A percentile compares a stretch with the other conserved stretches of the same genome.
These are phyloP conservation scores for Artemia franciscana DNA, from an alignment of 1,140 invertebrate genomes.

Conservation along the genomic window DNA sequence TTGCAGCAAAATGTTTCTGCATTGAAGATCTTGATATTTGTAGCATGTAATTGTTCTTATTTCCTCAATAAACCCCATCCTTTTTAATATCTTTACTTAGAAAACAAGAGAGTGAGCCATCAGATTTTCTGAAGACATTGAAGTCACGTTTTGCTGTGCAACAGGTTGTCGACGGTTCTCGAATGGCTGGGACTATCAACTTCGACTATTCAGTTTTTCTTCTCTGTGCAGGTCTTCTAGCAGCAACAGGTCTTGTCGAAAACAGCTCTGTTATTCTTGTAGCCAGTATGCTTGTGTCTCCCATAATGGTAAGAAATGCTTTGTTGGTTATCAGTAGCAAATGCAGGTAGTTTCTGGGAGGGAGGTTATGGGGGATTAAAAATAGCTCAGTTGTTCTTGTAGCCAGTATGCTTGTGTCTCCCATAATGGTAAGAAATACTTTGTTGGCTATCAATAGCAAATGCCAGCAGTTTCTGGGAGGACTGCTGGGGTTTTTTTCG, in stretches of 20 bases:
- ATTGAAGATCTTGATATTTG: too few relatives aligned
- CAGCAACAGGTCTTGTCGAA: conserved; percentile 47
- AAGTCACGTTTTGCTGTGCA: background rate
- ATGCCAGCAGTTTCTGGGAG: too few relatives aligned
- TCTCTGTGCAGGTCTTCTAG: conserved; percentile 22
- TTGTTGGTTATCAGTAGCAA: too few relatives aligned
- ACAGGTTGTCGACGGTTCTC: background rate
- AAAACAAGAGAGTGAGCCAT: background rate
- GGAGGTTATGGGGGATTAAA: too few relatives aligned
- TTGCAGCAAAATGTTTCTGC: too few relatives aligned
- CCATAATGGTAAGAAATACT: conserved; percentile 52
- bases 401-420: conserved; percentile 65
- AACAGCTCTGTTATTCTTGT: conserved; percentile 57
- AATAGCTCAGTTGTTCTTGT: conserved; percentile 57
- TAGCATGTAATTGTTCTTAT: too few relatives aligned
- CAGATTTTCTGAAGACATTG: background rate
- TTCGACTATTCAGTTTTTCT: conserved; percentile 2
- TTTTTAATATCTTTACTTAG: background rate
- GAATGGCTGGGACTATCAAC: background rate
- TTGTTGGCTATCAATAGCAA: too few relatives aligned
- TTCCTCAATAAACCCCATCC: too few relatives aligned
- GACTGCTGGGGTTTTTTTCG: too few relatives aligned
- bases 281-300: conserved; percentile 65
- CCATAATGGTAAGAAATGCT: conserved; percentile 52
- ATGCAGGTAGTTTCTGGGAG: too few relatives aligned